A percentile compares a stretch with the other conserved stretches of the same genome.
Conservation (phyloP, 2,888 invertebrate genomes). For the Rhagonycha fulva region DNA sequence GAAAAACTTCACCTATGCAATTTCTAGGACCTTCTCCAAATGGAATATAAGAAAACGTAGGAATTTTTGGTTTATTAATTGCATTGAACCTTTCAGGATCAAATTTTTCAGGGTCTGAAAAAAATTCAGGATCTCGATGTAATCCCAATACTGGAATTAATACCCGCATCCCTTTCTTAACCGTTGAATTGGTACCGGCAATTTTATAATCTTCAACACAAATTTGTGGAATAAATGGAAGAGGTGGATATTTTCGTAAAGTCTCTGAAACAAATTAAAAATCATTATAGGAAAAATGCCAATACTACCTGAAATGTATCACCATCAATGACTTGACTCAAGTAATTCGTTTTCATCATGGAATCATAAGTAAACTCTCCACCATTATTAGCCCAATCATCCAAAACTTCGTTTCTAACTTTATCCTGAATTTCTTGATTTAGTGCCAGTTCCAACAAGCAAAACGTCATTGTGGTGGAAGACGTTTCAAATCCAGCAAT, state of each 20-base stretch:
- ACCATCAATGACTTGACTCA: slow-evolving; percentile 54
- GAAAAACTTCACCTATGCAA: not conserved
- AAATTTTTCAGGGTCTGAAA: slow-evolving; percentile 60
- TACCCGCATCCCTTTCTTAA: slow-evolving; percentile 37
- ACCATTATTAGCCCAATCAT: slow-evolving; percentile 47
- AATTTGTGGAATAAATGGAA: slow-evolving; percentile 37
- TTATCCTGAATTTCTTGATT: slow-evolving; percentile 55
- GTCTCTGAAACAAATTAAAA: slow-evolving; percentile 37
- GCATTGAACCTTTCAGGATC: slow-evolving; percentile 62
- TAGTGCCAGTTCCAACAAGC: slow-evolving; percentile 57
- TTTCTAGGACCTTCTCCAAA: not conserved
- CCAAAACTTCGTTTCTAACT: slow-evolving; percentile 52
- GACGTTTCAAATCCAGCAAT: slow-evolving; percentile 51
- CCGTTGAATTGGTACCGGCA: slow-evolving; percentile 37
- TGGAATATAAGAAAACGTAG: not conserved
- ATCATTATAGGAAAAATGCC: not conserved
- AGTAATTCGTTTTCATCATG: slow-evolving; percentile 55
- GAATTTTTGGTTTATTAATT: not conserved
- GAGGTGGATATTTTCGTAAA: slow-evolving; percentile 42
- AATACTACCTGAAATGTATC: slow-evolving; percentile 24
- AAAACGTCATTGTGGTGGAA: slow-evolving; percentile 53
- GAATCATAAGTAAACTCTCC: slow-evolving; percentile 56
- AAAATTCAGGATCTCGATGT: slow-evolving; percentile 35
- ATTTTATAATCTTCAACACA: slow-evolving; percentile 39
- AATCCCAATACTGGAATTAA: slow-evolving; percentile 39